Base-by-base conservation (phyloP, 2,113 vertebrate genomes). In the Hiodon alosoides region DNA sequence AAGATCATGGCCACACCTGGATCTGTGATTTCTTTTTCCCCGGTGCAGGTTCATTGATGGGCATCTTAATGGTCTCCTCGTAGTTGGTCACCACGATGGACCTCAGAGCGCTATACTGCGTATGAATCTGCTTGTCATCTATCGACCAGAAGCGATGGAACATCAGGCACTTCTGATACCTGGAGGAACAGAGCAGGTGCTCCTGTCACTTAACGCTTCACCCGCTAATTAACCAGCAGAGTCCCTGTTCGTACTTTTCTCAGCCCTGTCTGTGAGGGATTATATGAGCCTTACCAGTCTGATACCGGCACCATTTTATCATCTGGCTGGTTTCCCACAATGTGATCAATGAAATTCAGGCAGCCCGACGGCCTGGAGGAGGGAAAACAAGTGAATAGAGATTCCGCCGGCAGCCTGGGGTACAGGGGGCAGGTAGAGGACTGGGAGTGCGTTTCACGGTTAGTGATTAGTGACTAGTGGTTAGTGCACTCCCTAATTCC, bases 91-190 rank as follows among this genome's bases (percentile, higher is more conserved):
- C 86, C 75, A 94, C 93, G 51, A 93, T 91, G 70, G 92, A 94
- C 72, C 91, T 88, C 77, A 94, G 85, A 2, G 93, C 71, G 9
- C 92, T 93, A 86, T 91, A 94, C 60, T 91, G 73, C 0, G 93
- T 93, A 80, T 94, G 90, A 75, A 94, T 90, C 86, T 93, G 92
- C 75, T 91, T 92, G 81, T 94, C 93, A 10, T 94, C 93, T 80
- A 94, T 91, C 2, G 92, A 93, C 93, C 93, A 94, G 86, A 93
- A 94, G 17, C 93, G 90, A 72, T 94, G 93, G 81, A 94, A 94
- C 86, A 91, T 54, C 83, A 93, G 83, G 82, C 90, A 93, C 55
- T 87, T 91, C 82, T 90, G 90, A 83, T 94, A 94, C 93, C 93
- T 94, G 82, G 67, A 75, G 77, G 65, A 69, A 55, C n/a, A 51